Percentiles rank a stretch among this genome's conserved stretches.
Conservation (phyloP, 2,797 vertebrate species). For the Anguilla megastoma region DNA sequence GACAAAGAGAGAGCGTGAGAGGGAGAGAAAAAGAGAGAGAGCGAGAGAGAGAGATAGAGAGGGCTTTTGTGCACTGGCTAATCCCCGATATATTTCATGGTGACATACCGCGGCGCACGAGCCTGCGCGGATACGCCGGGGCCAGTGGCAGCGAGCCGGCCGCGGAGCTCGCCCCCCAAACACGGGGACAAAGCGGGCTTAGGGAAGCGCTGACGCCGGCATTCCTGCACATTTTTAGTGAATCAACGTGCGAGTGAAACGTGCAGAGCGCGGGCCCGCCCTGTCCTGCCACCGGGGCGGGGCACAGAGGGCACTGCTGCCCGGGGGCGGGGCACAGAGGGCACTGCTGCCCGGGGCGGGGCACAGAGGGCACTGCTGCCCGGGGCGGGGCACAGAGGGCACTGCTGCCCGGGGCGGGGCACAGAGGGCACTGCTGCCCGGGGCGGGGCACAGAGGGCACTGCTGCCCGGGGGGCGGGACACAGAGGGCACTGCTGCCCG, state of each 20-base stretch:
- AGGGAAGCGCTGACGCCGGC: constrained; percentile 27
- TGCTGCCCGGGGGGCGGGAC: too few relatives aligned
- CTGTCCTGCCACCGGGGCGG: not conserved
- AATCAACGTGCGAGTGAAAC: constrained; percentile 28
- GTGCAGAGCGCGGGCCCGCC: not conserved
- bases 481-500: too few relatives aligned
- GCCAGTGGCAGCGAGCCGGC: constrained; percentile 49
- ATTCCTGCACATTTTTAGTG: constrained; percentile 17
- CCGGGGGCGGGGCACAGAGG: too few relatives aligned
- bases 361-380: too few relatives aligned
- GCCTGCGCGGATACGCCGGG: constrained; percentile 33
- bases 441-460: too few relatives aligned
- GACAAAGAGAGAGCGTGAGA: not conserved
- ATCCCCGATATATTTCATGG: not conserved
- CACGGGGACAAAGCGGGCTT: constrained; percentile 26
- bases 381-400: too few relatives aligned
- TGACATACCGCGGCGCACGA: not conserved
- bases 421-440: too few relatives aligned
- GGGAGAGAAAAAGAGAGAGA: not conserved
- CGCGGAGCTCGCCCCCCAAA: constrained; percentile 44
- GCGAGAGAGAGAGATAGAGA: not conserved
- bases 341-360: too few relatives aligned
- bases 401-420: too few relatives aligned
- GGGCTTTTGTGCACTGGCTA: constrained; percentile 27
- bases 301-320: too few relatives aligned